Percentiles rank a stretch among this genome's conserved stretches.
Evolutionary conservation across 2,888 invertebrate species (phyloP).

Genomic region (Caenorhabditis angaria): DNA sequence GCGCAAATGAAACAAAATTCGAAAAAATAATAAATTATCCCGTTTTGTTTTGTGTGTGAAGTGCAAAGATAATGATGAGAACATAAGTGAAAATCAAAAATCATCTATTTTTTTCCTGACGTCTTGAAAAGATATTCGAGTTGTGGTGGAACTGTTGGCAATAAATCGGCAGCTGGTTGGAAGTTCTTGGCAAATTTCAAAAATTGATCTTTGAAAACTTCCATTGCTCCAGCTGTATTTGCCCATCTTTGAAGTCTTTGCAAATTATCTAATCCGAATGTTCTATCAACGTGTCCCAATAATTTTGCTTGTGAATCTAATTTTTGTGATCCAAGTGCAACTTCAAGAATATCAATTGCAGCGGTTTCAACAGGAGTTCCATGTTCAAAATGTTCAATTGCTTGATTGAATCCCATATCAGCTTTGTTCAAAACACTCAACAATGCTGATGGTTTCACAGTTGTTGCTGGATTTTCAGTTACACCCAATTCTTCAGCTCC

Average conservation of each 20-base stretch:
- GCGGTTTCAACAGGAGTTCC: conserved; percentile 71
- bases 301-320: conserved; percentile 70
- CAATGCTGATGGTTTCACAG: conserved; percentile 68
- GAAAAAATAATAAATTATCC: conserved; percentile 23
- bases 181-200: conserved; percentile 70
- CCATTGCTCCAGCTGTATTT: conserved; percentile 71
- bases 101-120: conserved; percentile 45
- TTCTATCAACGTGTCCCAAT: conserved; percentile 70
- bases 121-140: conserved; percentile 69
- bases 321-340: conserved; percentile 68
- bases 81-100: conserved; percentile 26
- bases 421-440: conserved; percentile 67
- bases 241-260: conserved; percentile 71
- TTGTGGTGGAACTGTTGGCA: conserved; percentile 70
- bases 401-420: conserved; percentile 71
- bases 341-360: conserved; percentile 69
- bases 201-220: conserved; percentile 71
- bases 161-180: conserved; percentile 66
- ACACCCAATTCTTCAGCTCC: conserved; percentile 27
- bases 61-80: conserved; percentile 9
- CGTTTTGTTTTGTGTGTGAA: conserved; percentile 18
- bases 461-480: conserved; percentile 61
- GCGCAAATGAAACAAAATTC: conserved; percentile 15
- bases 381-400: conserved; percentile 68
- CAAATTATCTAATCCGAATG: conserved; percentile 70